Base-by-base conservation (phyloP, 2,113 vertebrate genomes). In the Neofelis nebulosa region DNA sequence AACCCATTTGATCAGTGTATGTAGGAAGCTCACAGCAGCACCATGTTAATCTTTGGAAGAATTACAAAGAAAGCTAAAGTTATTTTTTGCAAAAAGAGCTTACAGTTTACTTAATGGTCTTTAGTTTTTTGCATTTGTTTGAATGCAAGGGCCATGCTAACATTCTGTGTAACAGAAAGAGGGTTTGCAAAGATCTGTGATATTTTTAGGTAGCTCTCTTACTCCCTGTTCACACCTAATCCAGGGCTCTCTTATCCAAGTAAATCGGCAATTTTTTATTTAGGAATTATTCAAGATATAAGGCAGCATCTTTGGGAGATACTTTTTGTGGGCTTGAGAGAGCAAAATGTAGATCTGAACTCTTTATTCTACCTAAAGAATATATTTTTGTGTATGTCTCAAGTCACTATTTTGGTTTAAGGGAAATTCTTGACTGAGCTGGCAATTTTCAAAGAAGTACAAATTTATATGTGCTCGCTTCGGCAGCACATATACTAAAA, bases 71-170 rank as follows among this genome's bases (percentile, higher is more conserved):
- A 89, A 91, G 31, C 80, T 78, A 74, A 93, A 82, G 27, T 88
- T 63, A 57, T 96, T 97, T 96, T 98, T 95, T 89, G 33, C 33
- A 76, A 83, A 25, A 91, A 97, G 33, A 95, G 38, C 55, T 94
- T 88, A 41, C 27, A 91, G 13, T 91, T 87, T 96, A 86, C 41
- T 87, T 93, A 50, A 45, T 87, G 23, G 69, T 94, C 48, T 78
- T 90, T 91, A 91, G n/a, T 84, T 83, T 93, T 94, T 90, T 90
- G 31, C 48, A 66, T 93, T 96, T 71, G 3, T 88, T 93, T 90
- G 48, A 94, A 41, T 90, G 27, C 4, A 45, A 52, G 69, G 84
- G 11, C 9, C 25, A 81, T 83, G 52, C 66, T 84, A 97, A 82
- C 61, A 7, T 15, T 68, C 68, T 86, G 13, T 95, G 11, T 73